Percentiles rank a stretch among this genome's conserved stretches.
Evolutionary conservation across 2,888 invertebrate genomes (phyloP).

Genomic region (Leptothorax acervorum): DNA sequence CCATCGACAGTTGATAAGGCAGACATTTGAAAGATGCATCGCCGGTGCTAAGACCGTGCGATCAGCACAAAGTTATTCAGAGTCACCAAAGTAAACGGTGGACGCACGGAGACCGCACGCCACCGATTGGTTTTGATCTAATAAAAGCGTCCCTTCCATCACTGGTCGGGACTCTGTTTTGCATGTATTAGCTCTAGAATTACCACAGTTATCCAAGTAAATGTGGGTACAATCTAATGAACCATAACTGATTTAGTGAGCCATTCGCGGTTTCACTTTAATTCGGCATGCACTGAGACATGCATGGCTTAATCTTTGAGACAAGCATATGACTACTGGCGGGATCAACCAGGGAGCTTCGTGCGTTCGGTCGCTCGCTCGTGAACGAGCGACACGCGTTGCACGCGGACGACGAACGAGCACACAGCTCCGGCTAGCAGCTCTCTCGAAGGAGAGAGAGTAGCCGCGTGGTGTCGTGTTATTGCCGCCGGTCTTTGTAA

Average conservation of each 20-base stretch:
- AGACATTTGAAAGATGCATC: slow-evolving; percentile 88
- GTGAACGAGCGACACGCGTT: too few species aligned
- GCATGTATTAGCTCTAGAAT: slow-evolving; percentile 90
- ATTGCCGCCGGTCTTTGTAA: too few species aligned
- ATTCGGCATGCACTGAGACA: slow-evolving; percentile 88
- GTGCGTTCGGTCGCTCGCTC: too few species aligned
- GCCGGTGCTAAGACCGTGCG: slow-evolving; percentile 53
- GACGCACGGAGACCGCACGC: background rate
- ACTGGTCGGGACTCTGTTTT: slow-evolving; percentile 83
- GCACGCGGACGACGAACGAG: too few species aligned
- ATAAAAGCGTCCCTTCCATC: slow-evolving; percentile 47
- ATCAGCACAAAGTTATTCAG: slow-evolving; percentile 59
- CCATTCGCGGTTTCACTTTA: slow-evolving; percentile 88
- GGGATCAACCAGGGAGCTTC: slow-evolving; percentile 84
- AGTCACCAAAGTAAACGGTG: slow-evolving; percentile 70
- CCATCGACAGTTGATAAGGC: slow-evolving; percentile 90
- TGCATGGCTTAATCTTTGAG: slow-evolving; percentile 89
- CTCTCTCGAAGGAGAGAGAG: too few species aligned
- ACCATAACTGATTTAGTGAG: slow-evolving; percentile 84
- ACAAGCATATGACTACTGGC: slow-evolving; percentile 88
- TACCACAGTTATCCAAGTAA: slow-evolving; percentile 88
- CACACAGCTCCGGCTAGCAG: too few species aligned
- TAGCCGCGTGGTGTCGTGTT: too few species aligned
- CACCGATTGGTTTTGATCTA: slow-evolving; percentile 54
- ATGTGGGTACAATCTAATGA: too few species aligned